A percentile compares a stretch with the other conserved stretches of the same genome.
phyloP scores from a whole-genome alignment of 2,113 vertebrate genomes.

The Cranoglanis bouderius region DNA sequence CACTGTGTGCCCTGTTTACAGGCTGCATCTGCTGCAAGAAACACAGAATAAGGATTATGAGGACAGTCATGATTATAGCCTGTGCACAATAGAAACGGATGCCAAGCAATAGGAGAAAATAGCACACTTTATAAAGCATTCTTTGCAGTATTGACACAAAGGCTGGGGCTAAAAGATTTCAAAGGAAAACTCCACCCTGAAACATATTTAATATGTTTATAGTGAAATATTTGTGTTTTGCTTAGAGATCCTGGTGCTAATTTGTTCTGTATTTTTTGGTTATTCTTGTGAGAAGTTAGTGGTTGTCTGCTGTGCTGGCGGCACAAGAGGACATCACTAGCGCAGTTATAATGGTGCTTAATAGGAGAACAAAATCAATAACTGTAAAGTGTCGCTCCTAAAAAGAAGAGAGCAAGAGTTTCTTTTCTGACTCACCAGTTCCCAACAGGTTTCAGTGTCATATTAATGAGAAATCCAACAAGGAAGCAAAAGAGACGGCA shows the following conservation, averaged over 20 bases:
- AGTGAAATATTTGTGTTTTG: background rate
- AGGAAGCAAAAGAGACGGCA: background rate
- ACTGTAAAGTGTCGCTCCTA: background rate
- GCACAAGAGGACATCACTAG: too few relatives aligned
- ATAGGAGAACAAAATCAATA: too few relatives aligned
- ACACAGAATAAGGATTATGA: constrained; percentile 5
- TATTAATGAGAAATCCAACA: background rate
- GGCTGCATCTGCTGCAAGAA: constrained; percentile 4
- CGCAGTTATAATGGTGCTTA: background rate
- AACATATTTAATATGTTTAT: background rate
- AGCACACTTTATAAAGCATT: background rate
- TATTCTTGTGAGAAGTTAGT: background rate
- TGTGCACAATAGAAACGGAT: background rate
- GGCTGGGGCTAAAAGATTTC: background rate
- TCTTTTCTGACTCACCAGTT: too few relatives aligned
- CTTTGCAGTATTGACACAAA: background rate
- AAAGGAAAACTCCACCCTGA: background rate
- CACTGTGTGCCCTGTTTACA: background rate
- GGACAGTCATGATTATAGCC: constrained; percentile 13
- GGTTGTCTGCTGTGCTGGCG: too few relatives aligned
- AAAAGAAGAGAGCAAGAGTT: background rate
- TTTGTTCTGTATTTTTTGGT: background rate
- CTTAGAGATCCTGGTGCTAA: background rate
- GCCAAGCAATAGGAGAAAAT: background rate
- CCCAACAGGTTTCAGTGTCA: background rate